Evolutionary conservation across 2,888 invertebrate species (phyloP), one percentile per base, ranked within the genome.

Genomic region (Nyleta sp.): DNA sequence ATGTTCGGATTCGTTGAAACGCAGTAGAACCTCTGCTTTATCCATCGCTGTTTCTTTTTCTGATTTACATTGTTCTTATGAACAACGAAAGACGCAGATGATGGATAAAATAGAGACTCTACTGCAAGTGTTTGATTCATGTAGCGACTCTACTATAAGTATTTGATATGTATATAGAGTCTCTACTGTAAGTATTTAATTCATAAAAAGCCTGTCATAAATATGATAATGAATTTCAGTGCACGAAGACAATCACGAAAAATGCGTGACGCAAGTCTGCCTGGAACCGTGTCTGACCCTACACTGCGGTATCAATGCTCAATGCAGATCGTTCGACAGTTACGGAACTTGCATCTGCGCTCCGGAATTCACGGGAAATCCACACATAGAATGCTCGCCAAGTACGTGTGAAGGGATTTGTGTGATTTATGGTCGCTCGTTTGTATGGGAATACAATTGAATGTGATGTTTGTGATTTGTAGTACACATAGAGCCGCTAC

Each of bases 291-390:
- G 97, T 85, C 93, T 93, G 78, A 92, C 95, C 1, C 95, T 95
- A 82, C 92, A 93, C 22, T 97, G 97, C 85, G 97, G 97, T 71
- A 92, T 95, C 53, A 97, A 97, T 86, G 96, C 97, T 1, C 93
- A 95, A 77, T 97, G 97, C 87, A 94, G 93, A 86, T 95, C 96
- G 0, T 88, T 92, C 18, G 94, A 94, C 82, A 97, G 97, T 87
- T 93, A 94, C 80, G 95, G 95, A 0, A 92, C 94, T 50, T 97
- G 97, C 87, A 92, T 93, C 11, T 97, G 97, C 88, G 94, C 96
- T 13, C 91, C 93, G 10, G 96, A 95, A 18, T 96, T 95, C 87
- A 93, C 92, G 35, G 96, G 96, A 84, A 96, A 96, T 89, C 94
- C 96, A 8, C 94, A 95, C 88, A 91, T 94, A 53, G 96, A 96